Percentiles rank a stretch among this genome's conserved stretches.
Conservation (phyloP, 1,140 invertebrate genomes). For the Eupristina koningsbergeri region DNA sequence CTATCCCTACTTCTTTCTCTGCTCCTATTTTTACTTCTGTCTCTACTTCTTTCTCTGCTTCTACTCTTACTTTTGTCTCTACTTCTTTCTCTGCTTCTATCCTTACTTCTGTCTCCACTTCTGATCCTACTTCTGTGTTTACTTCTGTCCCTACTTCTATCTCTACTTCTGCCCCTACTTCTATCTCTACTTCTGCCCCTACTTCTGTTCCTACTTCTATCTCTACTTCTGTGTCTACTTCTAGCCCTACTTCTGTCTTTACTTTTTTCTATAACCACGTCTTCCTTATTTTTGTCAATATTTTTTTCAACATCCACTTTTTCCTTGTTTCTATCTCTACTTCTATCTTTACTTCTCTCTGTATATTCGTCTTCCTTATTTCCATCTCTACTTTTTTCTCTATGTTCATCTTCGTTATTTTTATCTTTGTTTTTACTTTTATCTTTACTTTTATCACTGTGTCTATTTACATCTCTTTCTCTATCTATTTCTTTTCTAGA, state of each 20-base stretch:
- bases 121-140: constrained; percentile 2
- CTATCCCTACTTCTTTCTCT: constrained; percentile 24
- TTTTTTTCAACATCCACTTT: constrained; percentile 1
- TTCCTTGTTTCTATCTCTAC: constrained; percentile 9
- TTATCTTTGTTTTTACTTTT: constrained; percentile 3
- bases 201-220: not conserved
- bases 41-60: constrained; percentile 12
- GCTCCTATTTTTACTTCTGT: constrained; percentile 4
- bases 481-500: not conserved
- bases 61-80: constrained; percentile 1
- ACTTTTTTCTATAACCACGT: not conserved
- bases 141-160: not conserved
- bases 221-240: constrained; percentile 9
- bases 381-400: not conserved
- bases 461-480: constrained; percentile 1
- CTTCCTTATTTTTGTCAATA: constrained; percentile 9
- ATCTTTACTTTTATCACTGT: not conserved
- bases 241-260: constrained; percentile 28
- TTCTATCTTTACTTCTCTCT: not conserved
- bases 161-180: not conserved
- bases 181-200: not conserved
- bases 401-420: not conserved
- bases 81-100: not conserved
- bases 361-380: not conserved
- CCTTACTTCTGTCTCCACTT: not conserved